These are phyloP conservation scores for Azemiops feae DNA, from an alignment of 2,113 vertebrate species.

Conservation along the genomic window DNA sequence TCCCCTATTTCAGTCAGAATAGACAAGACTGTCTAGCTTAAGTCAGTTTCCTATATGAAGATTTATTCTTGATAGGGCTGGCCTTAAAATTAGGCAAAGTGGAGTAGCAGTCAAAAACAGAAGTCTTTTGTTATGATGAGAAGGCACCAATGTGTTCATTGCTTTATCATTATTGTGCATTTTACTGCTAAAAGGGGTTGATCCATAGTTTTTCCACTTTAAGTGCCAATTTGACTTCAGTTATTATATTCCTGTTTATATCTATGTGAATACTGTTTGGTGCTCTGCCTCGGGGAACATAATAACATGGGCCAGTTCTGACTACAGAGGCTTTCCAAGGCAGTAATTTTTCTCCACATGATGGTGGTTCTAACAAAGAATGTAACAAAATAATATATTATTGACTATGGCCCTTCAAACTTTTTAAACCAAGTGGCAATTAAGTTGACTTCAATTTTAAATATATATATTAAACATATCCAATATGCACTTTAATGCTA, in stretches of 20 bases:
- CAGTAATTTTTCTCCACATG: slow-evolving; percentile 19
- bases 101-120: not conserved
- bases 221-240: not conserved
- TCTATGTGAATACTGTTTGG: not conserved
- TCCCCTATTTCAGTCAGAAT: not conserved
- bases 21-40: not conserved
- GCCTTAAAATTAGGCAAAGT: not conserved
- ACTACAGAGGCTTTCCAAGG: slow-evolving; percentile 3
- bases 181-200: not conserved
- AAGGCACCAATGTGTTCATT: not conserved
- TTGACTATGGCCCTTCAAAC: not conserved
- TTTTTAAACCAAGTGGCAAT: not conserved
- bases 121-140: not conserved
- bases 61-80: not conserved
- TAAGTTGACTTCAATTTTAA: not conserved
- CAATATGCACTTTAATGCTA: not conserved
- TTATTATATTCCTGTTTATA: not conserved
- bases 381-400: not conserved
- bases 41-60: too few species aligned
- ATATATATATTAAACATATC: not conserved
- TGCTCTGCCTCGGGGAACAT: not conserved
- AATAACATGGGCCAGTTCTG: not conserved
- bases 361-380: not conserved
- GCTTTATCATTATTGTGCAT: not conserved
- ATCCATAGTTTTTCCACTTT: not conserved